Base-by-base conservation (phyloP, 1,140 invertebrate species). In the Drosophila pallidifrons region DNA sequence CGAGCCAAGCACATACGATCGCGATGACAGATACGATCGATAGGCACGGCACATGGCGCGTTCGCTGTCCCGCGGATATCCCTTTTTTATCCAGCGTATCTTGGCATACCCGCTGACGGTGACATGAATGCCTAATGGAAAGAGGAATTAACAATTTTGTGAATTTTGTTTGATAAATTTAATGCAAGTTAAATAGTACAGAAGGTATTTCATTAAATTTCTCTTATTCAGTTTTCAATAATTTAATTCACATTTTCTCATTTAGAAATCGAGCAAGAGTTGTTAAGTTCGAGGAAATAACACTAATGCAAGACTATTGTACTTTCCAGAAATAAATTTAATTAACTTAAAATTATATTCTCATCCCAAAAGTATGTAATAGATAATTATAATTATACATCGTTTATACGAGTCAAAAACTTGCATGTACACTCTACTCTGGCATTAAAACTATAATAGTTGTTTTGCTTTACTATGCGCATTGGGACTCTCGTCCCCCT, bases 71-170 rank as follows among this genome's bases (percentile, higher is more conserved):
- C 91, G 88, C 59, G 91, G 88, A 81, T 92, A 92, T 52, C 91
- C 91, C 82, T 92, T 92, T 82, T 92, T 92, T 91, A 91, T 91
- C 91, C 91, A 92, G 77, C 91, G 86, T 91, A 91, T 91, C 83
- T 92, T 92, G 47, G 91, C 91, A 91, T 91, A 92, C 10, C 91
- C 91, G 55, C 83, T 92, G 63, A 92, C 89, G 51, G 91, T 92
- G 72, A 92, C 88, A 75, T 92, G 89, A 60, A 92, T 92, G 59
- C 86, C 91, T 92, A 15, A 3, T 41, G n/a, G n/a, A 6, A 41
- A 32, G 3, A 69, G 1, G 15, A 25, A 15, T 1, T 10, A 49
- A n/a, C 15, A 11, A 55, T 20, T 41, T 43, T 25, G 20, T 25
- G 20, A 25, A 25, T 25, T 25, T 25, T 25, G 20, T 25, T 25